Evolutionary conservation across 2,113 vertebrate genomes (phyloP).

Genomic region (Apodemus sylvaticus): DNA sequence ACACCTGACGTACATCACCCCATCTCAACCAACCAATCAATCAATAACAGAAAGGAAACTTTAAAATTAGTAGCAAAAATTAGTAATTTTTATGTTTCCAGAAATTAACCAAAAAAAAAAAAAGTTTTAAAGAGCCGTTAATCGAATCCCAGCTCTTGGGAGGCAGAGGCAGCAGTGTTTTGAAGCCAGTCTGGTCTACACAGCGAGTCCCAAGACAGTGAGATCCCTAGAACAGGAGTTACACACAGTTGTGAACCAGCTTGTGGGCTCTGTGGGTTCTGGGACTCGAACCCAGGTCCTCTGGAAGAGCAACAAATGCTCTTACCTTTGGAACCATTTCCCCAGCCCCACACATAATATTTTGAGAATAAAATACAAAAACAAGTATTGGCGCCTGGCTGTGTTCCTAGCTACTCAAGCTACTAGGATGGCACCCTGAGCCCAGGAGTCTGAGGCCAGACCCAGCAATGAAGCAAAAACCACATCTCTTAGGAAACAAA

Average conservation of each 20-base stretch:
- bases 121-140: not conserved
- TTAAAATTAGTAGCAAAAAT: not conserved
- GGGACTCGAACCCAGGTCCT: not conserved
- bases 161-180: not conserved
- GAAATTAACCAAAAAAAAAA: not conserved
- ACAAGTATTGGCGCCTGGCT: not conserved
- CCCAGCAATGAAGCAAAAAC: not conserved
- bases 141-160: not conserved
- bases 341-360: not conserved
- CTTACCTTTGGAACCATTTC: not conserved
- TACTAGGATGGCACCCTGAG: not conserved
- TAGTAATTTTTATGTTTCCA: not conserved
- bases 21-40: not conserved
- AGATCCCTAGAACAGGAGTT: not conserved
- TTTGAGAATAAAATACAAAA: not conserved
- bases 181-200: not conserved
- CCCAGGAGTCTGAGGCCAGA: not conserved
- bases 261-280: not conserved
- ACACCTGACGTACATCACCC: not conserved
- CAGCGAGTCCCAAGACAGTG: not conserved
- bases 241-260: not conserved
- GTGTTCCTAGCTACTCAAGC: not conserved
- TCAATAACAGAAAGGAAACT: not conserved
- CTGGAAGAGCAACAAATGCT: not conserved
- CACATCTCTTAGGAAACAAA: not conserved